Evolutionary conservation across 1,140 invertebrate species (phyloP), one percentile per base, ranked within the genome.

Genomic region (Aphidius gifuensis): DNA sequence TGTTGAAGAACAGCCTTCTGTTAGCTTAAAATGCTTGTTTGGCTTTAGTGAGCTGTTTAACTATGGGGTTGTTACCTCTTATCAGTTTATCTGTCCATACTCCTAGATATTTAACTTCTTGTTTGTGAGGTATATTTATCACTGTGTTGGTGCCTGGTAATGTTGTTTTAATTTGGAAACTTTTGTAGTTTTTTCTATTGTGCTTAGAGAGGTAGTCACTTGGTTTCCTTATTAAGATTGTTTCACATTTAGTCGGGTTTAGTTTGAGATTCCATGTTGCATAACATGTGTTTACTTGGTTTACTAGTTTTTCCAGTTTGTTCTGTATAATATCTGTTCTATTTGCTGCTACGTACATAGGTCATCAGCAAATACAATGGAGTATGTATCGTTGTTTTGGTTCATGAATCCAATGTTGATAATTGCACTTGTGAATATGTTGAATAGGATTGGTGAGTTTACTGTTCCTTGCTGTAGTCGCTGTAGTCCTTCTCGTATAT

Each of bases 221-320:
- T n/a, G n/a, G n/a, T n/a, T n/a, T n/a, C n/a, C n/a, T n/a, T n/a
- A n/a, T n/a, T n/a, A 65, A 9, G 38, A 69, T 69, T 6, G 61
- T 58, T 61, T 69, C 51, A 49, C 60, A 56, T 58, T 68, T 68
- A 1, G 9, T n/a, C 4, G 57, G 53, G 49, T 63, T 68, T 3
- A 65, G 48, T 7, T 61, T 55, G 1, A 65, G 11, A 9, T 67
- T 67, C 61, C 65, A 67, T 0, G 32, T 47, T 6, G n/a, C 9
- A 40, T 65, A 65, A 32, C 21, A 40, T 5, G 46, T 47, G n/a
- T 64, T 58, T 1, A 66, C 43, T 45, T 60, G 62, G n/a, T 62
- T 55, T 1, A 66, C 45, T 21, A 64, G 7, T 5, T 54, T 42
- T 40, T 66, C n/a, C 9, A 66, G 21, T 44, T 16, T 60, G 21